These are phyloP conservation scores for Lasioglossum lativentre DNA, from an alignment of 2,888 invertebrate species.

Conservation along the genomic window DNA sequence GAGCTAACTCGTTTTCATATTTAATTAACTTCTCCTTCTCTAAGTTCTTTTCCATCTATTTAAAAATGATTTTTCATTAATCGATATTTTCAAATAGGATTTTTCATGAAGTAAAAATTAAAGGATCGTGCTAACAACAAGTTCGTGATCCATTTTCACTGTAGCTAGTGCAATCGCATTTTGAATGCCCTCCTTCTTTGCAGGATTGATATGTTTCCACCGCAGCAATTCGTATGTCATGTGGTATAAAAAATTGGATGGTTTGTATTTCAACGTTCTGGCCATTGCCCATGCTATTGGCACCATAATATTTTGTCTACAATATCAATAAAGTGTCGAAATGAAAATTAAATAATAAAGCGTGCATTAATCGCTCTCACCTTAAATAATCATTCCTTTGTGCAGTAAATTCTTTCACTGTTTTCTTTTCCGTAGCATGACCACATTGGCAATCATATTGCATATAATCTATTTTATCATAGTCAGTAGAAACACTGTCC, in stretches of 20 bases:
- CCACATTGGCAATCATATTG: conserved; percentile 48
- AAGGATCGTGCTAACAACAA: conserved; percentile 39
- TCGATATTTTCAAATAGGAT: background rate
- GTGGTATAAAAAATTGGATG: conserved; percentile 74
- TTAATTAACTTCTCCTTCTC: conserved; percentile 34
- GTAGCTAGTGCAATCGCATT: conserved; percentile 61
- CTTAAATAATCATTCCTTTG: conserved; percentile 65
- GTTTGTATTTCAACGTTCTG: conserved; percentile 66
- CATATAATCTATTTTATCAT: background rate
- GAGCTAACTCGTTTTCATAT: conserved; percentile 21
- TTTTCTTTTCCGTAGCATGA: background rate
- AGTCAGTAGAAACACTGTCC: background rate
- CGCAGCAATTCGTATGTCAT: conserved; percentile 72
- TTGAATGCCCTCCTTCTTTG: conserved; percentile 46
- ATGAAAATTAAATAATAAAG: background rate
- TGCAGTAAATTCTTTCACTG: conserved; percentile 38
- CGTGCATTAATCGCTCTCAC: conserved; percentile 44
- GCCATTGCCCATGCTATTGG: conserved; percentile 76
- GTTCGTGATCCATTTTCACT: conserved; percentile 50
- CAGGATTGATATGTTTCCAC: conserved; percentile 69
- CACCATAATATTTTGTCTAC: conserved; percentile 71
- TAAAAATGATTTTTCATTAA: conserved; percentile 2
- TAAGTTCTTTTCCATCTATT: conserved; percentile 35
- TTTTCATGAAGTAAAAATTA: background rate
- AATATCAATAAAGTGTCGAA: background rate